Evolutionary conservation across 2,888 invertebrate species (phyloP), one percentile per base, ranked within the genome.

Genomic region (Trissoscelio sp.): DNA sequence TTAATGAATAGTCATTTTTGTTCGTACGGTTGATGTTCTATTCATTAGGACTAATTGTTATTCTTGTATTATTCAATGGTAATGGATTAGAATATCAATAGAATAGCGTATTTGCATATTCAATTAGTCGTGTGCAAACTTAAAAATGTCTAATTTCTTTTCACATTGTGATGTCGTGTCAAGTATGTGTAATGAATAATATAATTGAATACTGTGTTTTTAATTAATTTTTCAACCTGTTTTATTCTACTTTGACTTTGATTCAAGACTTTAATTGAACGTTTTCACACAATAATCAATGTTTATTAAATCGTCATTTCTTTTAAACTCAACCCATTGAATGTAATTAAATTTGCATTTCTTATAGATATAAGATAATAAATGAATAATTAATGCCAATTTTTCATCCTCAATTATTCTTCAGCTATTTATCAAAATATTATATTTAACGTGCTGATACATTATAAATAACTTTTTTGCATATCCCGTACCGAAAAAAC

Each of bases 1-100:
- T 60, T 67, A 58, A 75, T 75, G 67, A 58, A 53, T 46, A 44
- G 34, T 14, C 14, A 42, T 18, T 77, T 77, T 78, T 28, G 31
- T 78, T 69, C 34, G 39, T 53, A 60, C 24, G n/a, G 22, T 28
- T 51, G 46, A 69, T 77, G 62, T 69, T 69, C 60, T 78, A 78
- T 78, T 78, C 78, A 78, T 78, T 78, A 78, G 70, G 39, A 58
- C 60, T 70, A 78, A 78, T 78, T 78, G 78, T 70, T 78, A 78
- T 77, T 77, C 77, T 69, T 53, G 53, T 53, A 69, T 77, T 62
- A 69, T 78, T 70, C 78, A 78, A 64, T 57, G 24, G 64, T 57
- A 60, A 70, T 69, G 62, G 57, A 78, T 78, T 78, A 70, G 78
- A 78, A 78, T 64, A 69, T 78, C 64, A 78, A 78, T 78, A n/a